Conservation (phyloP, 2,113 vertebrate species). For the Zapornia atra region DNA sequence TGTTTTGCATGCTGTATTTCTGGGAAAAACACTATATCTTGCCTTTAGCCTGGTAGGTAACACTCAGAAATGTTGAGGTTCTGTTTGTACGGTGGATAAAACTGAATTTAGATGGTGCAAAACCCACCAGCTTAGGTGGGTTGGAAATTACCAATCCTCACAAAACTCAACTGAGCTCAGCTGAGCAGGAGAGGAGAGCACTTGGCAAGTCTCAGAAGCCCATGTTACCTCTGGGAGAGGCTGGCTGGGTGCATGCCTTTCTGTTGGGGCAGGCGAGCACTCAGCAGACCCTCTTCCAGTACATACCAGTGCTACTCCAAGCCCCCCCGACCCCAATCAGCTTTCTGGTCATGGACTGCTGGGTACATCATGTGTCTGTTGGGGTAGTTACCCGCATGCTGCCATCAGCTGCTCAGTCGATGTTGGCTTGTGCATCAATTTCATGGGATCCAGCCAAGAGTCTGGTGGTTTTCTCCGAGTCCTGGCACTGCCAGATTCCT, state of each 20-base stretch:
- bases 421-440: not conserved
- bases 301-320: not conserved
- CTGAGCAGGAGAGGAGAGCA: not conserved
- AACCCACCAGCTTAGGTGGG: not conserved
- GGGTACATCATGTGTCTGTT: not conserved
- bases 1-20: conserved; percentile 16
- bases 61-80: not conserved
- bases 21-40: not conserved
- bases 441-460: not conserved
- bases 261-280: not conserved
- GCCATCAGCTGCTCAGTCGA: not conserved
- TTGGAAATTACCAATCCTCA: not conserved
- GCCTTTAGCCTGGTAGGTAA: not conserved
- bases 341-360: not conserved
- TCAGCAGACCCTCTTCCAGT: not conserved
- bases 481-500: not conserved
- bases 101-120: not conserved
- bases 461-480: not conserved
- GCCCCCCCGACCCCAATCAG: not conserved
- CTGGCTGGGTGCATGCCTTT: not conserved
- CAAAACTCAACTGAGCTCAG: not conserved
- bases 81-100: not conserved
- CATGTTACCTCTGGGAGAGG: not conserved
- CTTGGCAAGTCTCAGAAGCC: not conserved
- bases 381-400: not conserved